Percentiles rank a stretch among this genome's conserved stretches.
These are phyloP conservation scores for Alethe castanea DNA, from an alignment of 2,113 vertebrate species.

Conservation along the genomic window DNA sequence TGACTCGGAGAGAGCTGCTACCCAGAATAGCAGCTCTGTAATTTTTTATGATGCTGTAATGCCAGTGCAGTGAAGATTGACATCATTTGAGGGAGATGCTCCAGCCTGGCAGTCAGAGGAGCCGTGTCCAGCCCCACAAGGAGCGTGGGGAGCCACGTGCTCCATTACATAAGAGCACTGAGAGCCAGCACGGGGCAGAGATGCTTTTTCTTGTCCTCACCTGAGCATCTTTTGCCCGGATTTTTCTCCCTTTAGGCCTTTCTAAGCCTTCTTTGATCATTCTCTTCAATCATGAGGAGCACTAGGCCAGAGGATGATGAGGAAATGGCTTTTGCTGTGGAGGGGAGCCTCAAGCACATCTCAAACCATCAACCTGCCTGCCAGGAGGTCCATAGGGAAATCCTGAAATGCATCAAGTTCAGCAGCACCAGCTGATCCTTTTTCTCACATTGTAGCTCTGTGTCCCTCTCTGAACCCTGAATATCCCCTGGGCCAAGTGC, in stretches of 20 bases:
- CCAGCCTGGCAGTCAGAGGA: neutral
- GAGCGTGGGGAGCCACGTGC: neutral
- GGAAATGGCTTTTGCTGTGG: neutral
- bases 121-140: neutral
- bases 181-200: fast-evolving
- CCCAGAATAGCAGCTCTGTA: conserved; percentile 56
- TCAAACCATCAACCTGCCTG: fast-evolving
- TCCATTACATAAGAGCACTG: neutral
- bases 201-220: neutral
- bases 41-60: conserved; percentile 48
- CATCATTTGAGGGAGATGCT: neutral
- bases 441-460: fast-evolving
- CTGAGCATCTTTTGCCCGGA: neutral
- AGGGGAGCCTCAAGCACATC: fast-evolving
- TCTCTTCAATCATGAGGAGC: neutral
- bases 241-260: neutral
- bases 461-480: fast-evolving
- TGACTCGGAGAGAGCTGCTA: neutral
- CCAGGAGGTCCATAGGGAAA: fast-evolving
- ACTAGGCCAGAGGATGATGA: fast-evolving
- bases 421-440: neutral
- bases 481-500: fast-evolving
- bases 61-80: neutral
- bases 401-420: neutral
- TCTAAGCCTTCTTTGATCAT: neutral